Evolutionary conservation across 2,888 invertebrate species (phyloP).

Genomic region (Meteorus colon): DNA sequence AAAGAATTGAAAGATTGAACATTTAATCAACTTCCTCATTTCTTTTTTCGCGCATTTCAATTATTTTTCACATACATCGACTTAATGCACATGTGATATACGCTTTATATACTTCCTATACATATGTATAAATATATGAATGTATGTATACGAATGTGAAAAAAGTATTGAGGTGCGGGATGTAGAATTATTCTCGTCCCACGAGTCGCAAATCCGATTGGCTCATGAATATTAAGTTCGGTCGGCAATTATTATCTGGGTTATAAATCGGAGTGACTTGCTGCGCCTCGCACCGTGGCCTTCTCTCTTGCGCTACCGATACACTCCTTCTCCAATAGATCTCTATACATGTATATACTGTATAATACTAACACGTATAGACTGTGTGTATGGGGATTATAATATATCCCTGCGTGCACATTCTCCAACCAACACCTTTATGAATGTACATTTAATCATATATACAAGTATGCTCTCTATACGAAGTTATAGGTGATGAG

Average conservation of each 20-base stretch:
- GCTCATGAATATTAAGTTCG: constrained; percentile 74
- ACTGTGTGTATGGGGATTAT: not conserved
- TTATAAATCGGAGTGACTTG: constrained; percentile 71
- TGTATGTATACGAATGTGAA: constrained; percentile 11
- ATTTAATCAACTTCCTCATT: not conserved
- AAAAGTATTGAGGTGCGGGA: not conserved
- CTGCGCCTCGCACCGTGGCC: constrained; percentile 55
- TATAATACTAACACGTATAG: not conserved
- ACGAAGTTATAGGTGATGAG: not conserved
- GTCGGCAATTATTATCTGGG: constrained; percentile 73
- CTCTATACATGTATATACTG: not conserved
- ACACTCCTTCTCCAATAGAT: constrained; percentile 12
- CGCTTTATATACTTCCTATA: constrained; percentile 18
- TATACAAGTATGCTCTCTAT: not conserved
- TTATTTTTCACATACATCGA: constrained; percentile 18
- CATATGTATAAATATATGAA: not conserved
- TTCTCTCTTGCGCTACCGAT: constrained; percentile 49
- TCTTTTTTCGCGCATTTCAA: not conserved
- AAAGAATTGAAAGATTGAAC: not conserved
- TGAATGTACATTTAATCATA: constrained; percentile 9
- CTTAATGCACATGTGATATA: constrained; percentile 11
- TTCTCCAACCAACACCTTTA: constrained; percentile 4
- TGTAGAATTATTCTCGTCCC: constrained; percentile 59
- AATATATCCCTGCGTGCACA: constrained; percentile 9
- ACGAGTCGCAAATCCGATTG: constrained; percentile 72